phyloP scores from a whole-genome alignment of 2,888 invertebrate genomes.

The Heteropelma amictum region DNA sequence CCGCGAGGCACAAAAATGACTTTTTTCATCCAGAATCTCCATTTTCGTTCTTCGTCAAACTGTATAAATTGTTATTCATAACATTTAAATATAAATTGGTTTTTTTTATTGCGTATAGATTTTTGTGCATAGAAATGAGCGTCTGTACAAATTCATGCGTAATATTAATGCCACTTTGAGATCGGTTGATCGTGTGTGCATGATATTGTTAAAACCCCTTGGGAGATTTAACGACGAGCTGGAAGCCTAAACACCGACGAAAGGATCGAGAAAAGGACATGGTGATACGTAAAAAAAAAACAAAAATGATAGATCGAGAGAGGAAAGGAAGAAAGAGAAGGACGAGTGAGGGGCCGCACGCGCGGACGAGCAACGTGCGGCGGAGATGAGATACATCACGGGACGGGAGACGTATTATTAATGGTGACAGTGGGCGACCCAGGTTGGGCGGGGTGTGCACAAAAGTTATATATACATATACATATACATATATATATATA shows the following conservation, averaged over 20 bases:
- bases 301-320: slow-evolving; percentile 16
- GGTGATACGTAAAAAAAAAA: slow-evolving; percentile 14
- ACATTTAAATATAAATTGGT: background rate
- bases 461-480: slow-evolving; percentile 36
- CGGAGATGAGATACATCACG: slow-evolving; percentile 77
- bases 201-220: background rate
- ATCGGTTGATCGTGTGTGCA: background rate
- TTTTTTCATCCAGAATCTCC: too few relatives aligned
- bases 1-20: too few relatives aligned
- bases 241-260: slow-evolving; percentile 65
- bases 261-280: slow-evolving; percentile 39
- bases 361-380: slow-evolving; percentile 63
- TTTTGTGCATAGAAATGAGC: background rate
- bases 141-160: slow-evolving; percentile 1
- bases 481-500: slow-evolving; percentile 61
- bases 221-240: slow-evolving; percentile 49
- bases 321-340: slow-evolving; percentile 33
- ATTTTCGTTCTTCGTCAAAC: background rate
- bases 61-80: background rate
- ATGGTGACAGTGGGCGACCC: slow-evolving; percentile 78
- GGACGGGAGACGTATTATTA: slow-evolving; percentile 78
- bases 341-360: slow-evolving; percentile 55
- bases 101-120: background rate
- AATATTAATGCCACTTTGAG: slow-evolving; percentile 25
- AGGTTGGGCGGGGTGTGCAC: slow-evolving; percentile 76